Conservation (phyloP, 2,797 vertebrate species). For the Kryptolebias ocellatus region DNA sequence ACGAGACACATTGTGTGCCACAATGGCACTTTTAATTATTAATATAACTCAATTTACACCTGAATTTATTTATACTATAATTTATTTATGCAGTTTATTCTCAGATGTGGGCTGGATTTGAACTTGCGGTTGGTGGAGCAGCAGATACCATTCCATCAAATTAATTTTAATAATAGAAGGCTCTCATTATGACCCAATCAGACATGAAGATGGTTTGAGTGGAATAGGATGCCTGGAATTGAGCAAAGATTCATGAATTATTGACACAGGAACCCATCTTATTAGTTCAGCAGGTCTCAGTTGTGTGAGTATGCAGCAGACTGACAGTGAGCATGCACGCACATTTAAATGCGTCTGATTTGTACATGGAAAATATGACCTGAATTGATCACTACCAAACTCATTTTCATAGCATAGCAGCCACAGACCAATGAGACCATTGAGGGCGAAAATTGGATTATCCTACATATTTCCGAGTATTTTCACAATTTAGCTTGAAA, state of each 20-base stretch:
- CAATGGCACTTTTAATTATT: conserved; percentile 79
- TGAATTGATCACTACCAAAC: conserved; percentile 56
- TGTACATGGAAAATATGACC: conserved; percentile 38
- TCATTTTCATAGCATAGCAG: conserved; percentile 36
- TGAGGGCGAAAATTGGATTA: conserved; percentile 58
- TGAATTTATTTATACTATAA: conserved; percentile 80
- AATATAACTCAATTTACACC: conserved; percentile 78
- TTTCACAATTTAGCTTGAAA: conserved; percentile 49
- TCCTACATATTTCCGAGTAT: conserved; percentile 40
- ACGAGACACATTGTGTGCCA: conserved; percentile 53
- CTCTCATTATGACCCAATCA: conserved; percentile 85
- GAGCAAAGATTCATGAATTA: conserved; percentile 80
- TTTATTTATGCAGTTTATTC: conserved; percentile 77
- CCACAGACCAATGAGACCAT: conserved; percentile 38
- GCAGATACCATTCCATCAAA: conserved; percentile 72
- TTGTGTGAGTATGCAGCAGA: conserved; percentile 46
- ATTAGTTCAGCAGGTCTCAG: conserved; percentile 76
- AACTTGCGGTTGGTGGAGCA: conserved; percentile 50
- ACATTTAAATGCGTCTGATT: conserved; percentile 33
- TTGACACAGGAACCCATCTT: conserved; percentile 77
- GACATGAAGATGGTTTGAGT: conserved; percentile 73
- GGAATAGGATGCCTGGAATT: conserved; percentile 63
- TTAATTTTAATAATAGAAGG: conserved; percentile 86
- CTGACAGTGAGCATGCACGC: conserved; percentile 5
- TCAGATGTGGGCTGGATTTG: conserved; percentile 49